A percentile compares a stretch with the other conserved stretches of the same genome.
Conservation (phyloP, 2,113 vertebrate genomes). For the Solenodon paradoxus region DNA sequence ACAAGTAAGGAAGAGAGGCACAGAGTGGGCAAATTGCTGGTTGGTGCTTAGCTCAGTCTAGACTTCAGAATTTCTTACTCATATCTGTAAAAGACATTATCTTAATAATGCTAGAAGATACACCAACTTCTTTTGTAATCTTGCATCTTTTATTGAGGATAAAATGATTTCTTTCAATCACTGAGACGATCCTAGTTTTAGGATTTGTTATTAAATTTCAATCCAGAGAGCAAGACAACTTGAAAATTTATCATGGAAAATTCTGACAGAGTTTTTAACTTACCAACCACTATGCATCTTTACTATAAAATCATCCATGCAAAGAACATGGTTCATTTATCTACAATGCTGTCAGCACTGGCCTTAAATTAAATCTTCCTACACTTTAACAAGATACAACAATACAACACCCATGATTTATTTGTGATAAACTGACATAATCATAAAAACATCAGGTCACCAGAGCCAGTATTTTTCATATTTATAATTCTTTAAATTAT, state of each 20-base stretch:
- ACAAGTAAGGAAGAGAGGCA: not conserved
- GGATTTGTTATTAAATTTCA: conserved; percentile 27
- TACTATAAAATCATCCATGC: conserved; percentile 44
- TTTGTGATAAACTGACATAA: conserved; percentile 22
- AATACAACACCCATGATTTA: conserved; percentile 29
- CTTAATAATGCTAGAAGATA: not conserved
- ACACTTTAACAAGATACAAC: conserved; percentile 46
- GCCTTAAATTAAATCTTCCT: conserved; percentile 54
- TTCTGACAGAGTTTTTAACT: conserved; percentile 30
- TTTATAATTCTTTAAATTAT: conserved; percentile 47
- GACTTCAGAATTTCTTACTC: not conserved
- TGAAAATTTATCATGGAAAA: conserved; percentile 25
- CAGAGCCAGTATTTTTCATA: not conserved
- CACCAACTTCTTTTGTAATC: conserved; percentile 16
- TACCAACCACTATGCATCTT: not conserved
- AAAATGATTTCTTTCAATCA: conserved; percentile 44
- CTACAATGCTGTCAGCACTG: not conserved
- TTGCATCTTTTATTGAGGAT: not conserved
- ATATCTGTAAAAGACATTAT: not conserved
- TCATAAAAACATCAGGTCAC: conserved; percentile 41
- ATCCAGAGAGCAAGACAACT: not conserved
- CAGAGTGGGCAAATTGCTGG: not conserved
- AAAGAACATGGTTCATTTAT: conserved; percentile 47
- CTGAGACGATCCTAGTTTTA: not conserved
- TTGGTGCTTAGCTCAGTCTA: not conserved